Conservation (phyloP, 2,113 vertebrate genomes). For the Cavia aperea region DNA sequence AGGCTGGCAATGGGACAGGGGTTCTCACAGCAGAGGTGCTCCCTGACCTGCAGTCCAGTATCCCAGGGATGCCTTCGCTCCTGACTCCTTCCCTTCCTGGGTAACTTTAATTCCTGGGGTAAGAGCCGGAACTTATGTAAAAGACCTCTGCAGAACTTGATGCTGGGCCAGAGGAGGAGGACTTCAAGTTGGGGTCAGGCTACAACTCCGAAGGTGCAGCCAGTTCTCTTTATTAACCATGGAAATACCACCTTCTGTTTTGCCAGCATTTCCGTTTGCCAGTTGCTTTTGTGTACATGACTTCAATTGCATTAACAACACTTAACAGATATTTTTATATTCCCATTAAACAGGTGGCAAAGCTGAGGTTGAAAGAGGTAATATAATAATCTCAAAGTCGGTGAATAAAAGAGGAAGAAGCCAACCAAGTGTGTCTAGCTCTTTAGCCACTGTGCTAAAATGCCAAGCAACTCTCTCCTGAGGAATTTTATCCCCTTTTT, state of each 20-base stretch:
- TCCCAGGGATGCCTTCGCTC: not conserved
- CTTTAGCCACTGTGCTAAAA: not conserved
- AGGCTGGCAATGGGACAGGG: not conserved
- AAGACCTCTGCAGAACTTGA: not conserved
- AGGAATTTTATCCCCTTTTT: not conserved
- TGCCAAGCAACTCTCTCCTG: not conserved
- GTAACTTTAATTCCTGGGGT: not conserved
- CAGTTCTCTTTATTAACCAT: not conserved
- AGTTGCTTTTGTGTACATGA: not conserved
- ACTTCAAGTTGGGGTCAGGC: not conserved
- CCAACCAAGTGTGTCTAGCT: not conserved
- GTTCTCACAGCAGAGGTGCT: not conserved
- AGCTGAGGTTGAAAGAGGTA: constrained; percentile 10
- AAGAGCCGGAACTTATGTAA: not conserved
- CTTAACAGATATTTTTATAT: not conserved
- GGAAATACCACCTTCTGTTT: not conserved
- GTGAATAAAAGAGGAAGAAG: not conserved
- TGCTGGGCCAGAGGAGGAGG: not conserved
- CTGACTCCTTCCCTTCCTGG: not conserved
- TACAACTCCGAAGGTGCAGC: not conserved
- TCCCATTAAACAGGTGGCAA: constrained; percentile 18
- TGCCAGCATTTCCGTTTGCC: not conserved
- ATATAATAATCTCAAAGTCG: not conserved
- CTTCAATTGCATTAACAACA: not conserved
- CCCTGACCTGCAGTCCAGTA: not conserved